Percentiles rank a stretch among this genome's conserved stretches.
Conservation (phyloP, 2,888 invertebrate genomes). For the Drosophila fungiperda region DNA sequence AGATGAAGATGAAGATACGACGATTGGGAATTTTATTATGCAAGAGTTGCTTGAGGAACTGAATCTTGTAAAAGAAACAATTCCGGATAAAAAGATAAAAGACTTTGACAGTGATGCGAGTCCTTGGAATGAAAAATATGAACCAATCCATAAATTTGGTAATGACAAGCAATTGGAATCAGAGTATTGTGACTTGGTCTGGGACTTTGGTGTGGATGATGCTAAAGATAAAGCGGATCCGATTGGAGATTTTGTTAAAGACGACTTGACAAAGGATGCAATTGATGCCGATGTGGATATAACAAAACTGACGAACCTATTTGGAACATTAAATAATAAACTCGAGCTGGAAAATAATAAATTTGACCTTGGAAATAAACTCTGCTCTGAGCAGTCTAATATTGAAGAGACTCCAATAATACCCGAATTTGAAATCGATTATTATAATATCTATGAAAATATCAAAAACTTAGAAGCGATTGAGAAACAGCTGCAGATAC, state of each 20-base stretch:
- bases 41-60: neutral
- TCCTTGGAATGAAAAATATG: constrained; percentile 34
- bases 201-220: constrained; percentile 16
- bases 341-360: neutral
- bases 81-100: neutral
- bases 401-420: constrained; percentile 1
- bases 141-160: constrained; percentile 3
- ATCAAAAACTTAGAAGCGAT: constrained; percentile 24
- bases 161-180: constrained; percentile 23
- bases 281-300: neutral
- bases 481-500: constrained; percentile 56
- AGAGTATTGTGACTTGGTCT: constrained; percentile 18
- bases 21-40: neutral
- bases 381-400: neutral
- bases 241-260: constrained; percentile 36
- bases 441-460: constrained; percentile 51
- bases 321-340: constrained; percentile 11
- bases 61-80: neutral
- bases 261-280: neutral
- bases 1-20: neutral
- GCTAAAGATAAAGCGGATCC: constrained; percentile 20
- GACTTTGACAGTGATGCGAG: neutral
- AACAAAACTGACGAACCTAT: constrained; percentile 6
- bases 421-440: constrained; percentile 48
- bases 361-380: neutral